phyloP scores from a whole-genome alignment of 2,113 vertebrate genomes.

The Brienomyrus longianalis region DNA sequence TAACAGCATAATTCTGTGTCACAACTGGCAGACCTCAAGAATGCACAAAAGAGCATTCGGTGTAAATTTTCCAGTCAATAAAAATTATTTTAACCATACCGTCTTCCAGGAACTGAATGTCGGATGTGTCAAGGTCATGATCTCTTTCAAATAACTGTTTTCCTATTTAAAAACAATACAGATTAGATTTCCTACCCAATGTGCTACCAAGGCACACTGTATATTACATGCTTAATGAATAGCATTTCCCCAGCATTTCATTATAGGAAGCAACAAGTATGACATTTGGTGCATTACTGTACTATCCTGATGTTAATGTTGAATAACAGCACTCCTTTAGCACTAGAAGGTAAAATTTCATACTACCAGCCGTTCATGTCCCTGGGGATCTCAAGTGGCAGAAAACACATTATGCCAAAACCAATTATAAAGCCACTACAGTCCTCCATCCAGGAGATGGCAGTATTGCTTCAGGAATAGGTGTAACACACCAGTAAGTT shows the following conservation, averaged over 20 bases:
- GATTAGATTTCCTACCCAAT: neutral
- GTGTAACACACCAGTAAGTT: slow-evolving; percentile 77
- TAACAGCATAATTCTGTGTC: neutral
- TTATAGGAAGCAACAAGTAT: neutral
- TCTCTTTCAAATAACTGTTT: slow-evolving; percentile 96
- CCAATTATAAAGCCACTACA: neutral
- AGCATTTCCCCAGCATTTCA: neutral
- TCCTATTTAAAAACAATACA: slow-evolving; percentile 54
- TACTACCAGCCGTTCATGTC: neutral
- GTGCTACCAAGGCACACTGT: neutral
- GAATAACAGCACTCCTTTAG: neutral
- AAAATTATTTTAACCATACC: slow-evolving; percentile 55
- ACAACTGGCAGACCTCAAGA: neutral
- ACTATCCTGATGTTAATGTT: neutral
- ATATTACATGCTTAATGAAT: neutral
- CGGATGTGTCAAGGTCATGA: slow-evolving; percentile 95
- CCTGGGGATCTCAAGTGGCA: neutral
- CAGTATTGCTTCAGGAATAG: neutral
- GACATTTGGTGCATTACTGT: neutral
- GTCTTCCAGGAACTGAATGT: slow-evolving; percentile 96
- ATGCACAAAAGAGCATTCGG: slow-evolving; percentile 12
- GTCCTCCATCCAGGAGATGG: neutral
- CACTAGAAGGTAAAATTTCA: neutral
- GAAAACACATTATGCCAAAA: neutral
- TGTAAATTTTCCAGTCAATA: neutral